Base-by-base conservation (phyloP, 2,113 vertebrate genomes). In the Ciconia maguari region DNA sequence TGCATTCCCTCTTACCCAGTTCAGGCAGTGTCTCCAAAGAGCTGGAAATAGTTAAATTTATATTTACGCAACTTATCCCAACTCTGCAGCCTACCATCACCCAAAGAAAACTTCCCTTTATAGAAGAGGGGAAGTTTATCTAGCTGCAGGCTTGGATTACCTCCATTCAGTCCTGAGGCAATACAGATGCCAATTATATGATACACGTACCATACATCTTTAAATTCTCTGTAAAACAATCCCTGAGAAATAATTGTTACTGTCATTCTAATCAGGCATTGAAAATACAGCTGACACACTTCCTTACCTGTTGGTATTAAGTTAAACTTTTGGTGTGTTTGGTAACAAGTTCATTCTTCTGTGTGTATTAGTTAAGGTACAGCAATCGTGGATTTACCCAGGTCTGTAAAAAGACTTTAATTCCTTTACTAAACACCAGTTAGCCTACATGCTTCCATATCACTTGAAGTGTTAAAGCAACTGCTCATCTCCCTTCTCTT, bases 101-200 rank as follows among this genome's bases (percentile, higher is more conserved):
- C 30, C 34, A 92, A 94, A 83, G 46, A 93, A 94, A 87, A 81
- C 62, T 81, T 90, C 42, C 80, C 42, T 8, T 54, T 78, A 20
- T 12, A 84, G 38, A 60, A 87, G 42, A 84, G 36, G 27, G 66
- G 51, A 96, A 94, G 83, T 94, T 95, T 93, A 88, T 93, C 44
- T 94, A 85, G 70, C 82, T 91, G 42, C 19, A 75, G 72, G 88
- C 79, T 93, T 72, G 44, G 82, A 92, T 94, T 92, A 86, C 68
- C 64, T 86, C 14, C 5, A 21, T 76, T 93, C 76, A 90, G 76
- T 87, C 77, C 72, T 44, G 57, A 96, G 94, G 83, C 72, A 78
- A 89, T 87, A 91, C 57, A 92, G 69, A 87, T 92, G 58, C 64
- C 80, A 93, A 58, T 96, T 91, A 92, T 68, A 89, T 38, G 55